phyloP scores from a whole-genome alignment of 1,140 invertebrate species.

The Sinella curviseta region DNA sequence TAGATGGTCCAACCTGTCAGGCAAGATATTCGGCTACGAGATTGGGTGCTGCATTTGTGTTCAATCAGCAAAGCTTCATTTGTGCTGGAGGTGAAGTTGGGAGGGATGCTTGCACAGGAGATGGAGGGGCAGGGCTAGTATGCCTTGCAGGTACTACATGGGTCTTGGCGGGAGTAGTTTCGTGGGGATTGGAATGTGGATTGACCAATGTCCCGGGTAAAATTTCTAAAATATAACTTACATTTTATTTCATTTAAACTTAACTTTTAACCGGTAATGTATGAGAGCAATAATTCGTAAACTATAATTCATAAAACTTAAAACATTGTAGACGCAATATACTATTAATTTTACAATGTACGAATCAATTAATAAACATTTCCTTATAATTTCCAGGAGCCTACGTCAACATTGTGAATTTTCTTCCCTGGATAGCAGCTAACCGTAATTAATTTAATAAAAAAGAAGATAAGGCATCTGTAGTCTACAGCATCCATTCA shows the following conservation, averaged over 20 bases:
- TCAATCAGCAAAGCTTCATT: slow-evolving; percentile 67
- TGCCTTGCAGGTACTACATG: slow-evolving; percentile 60
- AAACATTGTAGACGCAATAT: too few species aligned
- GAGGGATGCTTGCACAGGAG: slow-evolving; percentile 71
- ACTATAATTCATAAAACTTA: background rate
- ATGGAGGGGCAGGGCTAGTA: slow-evolving; percentile 65
- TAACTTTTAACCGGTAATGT: too few species aligned
- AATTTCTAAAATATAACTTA: background rate
- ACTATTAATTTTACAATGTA: too few species aligned
- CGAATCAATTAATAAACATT: background rate
- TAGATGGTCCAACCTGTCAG: slow-evolving; percentile 64
- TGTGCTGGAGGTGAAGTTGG: slow-evolving; percentile 73
- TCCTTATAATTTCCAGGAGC: slow-evolving; percentile 58
- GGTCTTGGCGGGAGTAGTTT: slow-evolving; percentile 68
- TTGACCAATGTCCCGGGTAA: slow-evolving; percentile 59
- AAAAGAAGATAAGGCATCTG: too few species aligned
- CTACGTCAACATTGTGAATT: slow-evolving; percentile 66
- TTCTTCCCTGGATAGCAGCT: slow-evolving; percentile 62
- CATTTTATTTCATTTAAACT: background rate
- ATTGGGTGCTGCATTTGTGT: slow-evolving; percentile 63
- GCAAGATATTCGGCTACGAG: slow-evolving; percentile 63
- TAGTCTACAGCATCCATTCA: too few species aligned
- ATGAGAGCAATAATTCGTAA: background rate
- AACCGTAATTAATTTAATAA: too few species aligned
- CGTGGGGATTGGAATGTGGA: slow-evolving; percentile 73